A percentile compares a stretch with the other conserved stretches of the same genome.
Conservation (phyloP, 2,113 vertebrate species). For the Athene cunicularia region DNA sequence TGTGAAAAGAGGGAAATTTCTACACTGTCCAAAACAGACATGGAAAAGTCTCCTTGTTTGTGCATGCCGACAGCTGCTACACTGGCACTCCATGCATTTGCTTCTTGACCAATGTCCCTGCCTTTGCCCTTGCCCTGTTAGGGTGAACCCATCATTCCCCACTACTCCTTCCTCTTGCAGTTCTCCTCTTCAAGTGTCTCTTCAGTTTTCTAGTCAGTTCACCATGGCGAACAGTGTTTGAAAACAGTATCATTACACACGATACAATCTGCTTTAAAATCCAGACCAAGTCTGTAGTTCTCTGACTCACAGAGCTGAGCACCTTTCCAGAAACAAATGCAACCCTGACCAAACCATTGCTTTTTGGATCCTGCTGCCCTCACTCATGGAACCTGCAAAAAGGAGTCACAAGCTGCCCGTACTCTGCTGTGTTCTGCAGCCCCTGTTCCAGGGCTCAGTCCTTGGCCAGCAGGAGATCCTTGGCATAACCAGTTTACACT, state of each 20-base stretch:
- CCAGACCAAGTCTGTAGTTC: neutral
- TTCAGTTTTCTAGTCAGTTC: neutral
- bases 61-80: neutral
- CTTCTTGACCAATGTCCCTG: neutral
- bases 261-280: neutral
- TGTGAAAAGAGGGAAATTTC: neutral
- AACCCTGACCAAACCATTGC: neutral
- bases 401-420: neutral
- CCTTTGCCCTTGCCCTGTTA: neutral
- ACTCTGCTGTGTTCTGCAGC: rapidly evolving
- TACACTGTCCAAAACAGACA: neutral
- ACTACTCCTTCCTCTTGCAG: neutral
- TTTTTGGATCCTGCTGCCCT: neutral
- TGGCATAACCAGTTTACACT: neutral
- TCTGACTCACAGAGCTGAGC: neutral
- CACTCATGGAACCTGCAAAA: rapidly evolving
- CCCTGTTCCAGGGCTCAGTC: neutral
- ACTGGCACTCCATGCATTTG: neutral
- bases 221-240: neutral
- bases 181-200: neutral
- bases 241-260: neutral
- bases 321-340: neutral
- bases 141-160: neutral
- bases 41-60: neutral
- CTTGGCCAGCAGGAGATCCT: neutral